phyloP scores from a whole-genome alignment of 30 jellyfish, hydroid and myxozoan species.

The Pseudorhiza aurosa region DNA sequence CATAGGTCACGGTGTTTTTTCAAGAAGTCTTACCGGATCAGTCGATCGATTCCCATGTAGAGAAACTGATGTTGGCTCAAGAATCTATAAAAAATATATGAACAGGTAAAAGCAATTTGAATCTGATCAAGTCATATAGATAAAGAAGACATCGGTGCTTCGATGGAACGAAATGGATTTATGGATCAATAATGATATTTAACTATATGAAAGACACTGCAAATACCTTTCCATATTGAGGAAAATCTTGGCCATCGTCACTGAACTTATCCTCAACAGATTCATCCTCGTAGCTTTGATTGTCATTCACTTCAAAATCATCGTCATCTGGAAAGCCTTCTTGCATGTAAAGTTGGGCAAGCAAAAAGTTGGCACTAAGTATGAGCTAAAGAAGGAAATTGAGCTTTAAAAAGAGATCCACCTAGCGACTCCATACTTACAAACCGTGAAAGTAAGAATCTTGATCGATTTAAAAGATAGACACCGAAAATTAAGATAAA shows the following conservation, averaged over 20 bases:
- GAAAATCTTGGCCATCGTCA: neutral
- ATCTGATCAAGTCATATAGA: no score
- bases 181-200: no score
- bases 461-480: no score
- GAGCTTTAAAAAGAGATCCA: neutral
- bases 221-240: constrained; percentile 19
- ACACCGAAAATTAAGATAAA: no score
- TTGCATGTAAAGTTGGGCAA: constrained; percentile 62
- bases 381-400: constrained; percentile 24
- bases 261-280: neutral
- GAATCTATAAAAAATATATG: neutral
- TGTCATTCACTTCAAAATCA: neutral
- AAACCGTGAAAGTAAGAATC: no score
- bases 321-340: constrained; percentile 43
- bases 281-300: constrained; percentile 22
- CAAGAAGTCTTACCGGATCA: neutral
- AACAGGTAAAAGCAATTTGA: no score
- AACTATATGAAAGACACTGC: no score
- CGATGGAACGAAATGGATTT: no score
- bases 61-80: neutral
- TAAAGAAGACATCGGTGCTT: no score
- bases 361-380: constrained; percentile 58
- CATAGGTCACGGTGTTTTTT: no score
- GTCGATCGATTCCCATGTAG: neutral
- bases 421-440: no score